Evolutionary conservation across 2,888 invertebrate genomes (phyloP).

Genomic region (Plemyria rubiginata): DNA sequence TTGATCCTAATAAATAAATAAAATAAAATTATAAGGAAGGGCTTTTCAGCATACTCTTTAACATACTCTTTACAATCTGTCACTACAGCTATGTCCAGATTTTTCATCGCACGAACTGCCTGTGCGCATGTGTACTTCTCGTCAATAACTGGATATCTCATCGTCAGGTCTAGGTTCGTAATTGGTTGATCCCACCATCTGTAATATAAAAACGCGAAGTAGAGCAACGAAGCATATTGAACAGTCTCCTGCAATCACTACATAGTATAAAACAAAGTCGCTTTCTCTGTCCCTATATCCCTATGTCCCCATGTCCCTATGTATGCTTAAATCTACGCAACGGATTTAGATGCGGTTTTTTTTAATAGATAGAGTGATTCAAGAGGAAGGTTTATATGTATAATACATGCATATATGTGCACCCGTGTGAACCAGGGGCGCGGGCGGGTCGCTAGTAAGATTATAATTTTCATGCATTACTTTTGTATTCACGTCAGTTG

Average conservation of each 20-base stretch:
- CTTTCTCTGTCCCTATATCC: too few relatives aligned
- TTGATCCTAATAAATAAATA: too few relatives aligned
- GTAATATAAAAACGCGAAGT: slow-evolving; percentile 32
- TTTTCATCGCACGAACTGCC: slow-evolving; percentile 48
- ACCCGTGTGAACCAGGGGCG: too few relatives aligned
- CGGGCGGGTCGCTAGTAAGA: too few relatives aligned
- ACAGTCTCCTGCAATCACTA: not conserved
- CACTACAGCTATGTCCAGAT: slow-evolving; percentile 46
- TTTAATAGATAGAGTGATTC: too few relatives aligned
- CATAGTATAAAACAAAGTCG: too few relatives aligned
- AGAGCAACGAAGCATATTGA: not conserved
- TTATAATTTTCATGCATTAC: too few relatives aligned
- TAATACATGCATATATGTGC: too few relatives aligned
- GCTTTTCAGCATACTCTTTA: not conserved
- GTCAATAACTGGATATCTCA: slow-evolving; percentile 62
- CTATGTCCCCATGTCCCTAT: too few relatives aligned
- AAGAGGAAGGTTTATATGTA: too few relatives aligned
- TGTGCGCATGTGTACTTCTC: slow-evolving; percentile 63
- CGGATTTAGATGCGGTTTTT: too few relatives aligned
- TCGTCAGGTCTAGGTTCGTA: slow-evolving; percentile 46
- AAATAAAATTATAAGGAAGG: not conserved
- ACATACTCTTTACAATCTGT: slow-evolving; percentile 64
- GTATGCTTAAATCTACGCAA: too few relatives aligned
- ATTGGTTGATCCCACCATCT: slow-evolving; percentile 91
- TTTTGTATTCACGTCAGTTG: not conserved